Evolutionary conservation across 2,113 vertebrate species (phyloP), one percentile per base, ranked within the genome.

Genomic region (Rostratula benghalensis): DNA sequence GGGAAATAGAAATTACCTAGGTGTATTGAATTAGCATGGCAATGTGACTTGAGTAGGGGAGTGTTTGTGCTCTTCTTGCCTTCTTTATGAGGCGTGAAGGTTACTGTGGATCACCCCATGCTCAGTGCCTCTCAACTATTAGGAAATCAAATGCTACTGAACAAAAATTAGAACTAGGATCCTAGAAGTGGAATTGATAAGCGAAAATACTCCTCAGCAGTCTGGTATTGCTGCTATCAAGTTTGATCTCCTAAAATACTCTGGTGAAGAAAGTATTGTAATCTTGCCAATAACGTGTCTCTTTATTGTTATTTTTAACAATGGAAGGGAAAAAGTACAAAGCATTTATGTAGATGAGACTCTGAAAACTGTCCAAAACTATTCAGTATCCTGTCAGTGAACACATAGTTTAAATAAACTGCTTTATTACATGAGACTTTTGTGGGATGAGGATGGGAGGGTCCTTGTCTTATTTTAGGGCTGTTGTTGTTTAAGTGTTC

Each of bases 1-100:
- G 59, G 70, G 90, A 89, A 96, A 33, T 77, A 74, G 90, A 97
- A 97, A 78, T 89, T 87, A 54, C 31, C 73, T 83, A 57, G 35
- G 16, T 81, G n/a, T 83, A 46, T 87, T 89, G 50, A 71, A 92
- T 84, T 90, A 61, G 25, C 39, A 67, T 61, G 78, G 46, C 77
- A 94, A 64, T 65, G 57, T 91, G 60, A 75, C 60, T 67, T 39
- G 64, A 46, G 9, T 50, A 28, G 27, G 35, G n/a, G 64, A 84
- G 33, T 35, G 33, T 45, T 63, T 67, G 60, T 84, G 51, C 27
- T 57, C 35, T 83, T 73, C 25, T 89, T 89, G 54, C 83, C n/a
- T n/a, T 37, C 74, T 54, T 87, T 70, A 37, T 78, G 87, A 95
- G 64, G 14, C 0, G 0, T 83, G 89, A 92, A 89, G 64, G 64